A percentile compares a stretch with the other conserved stretches of the same genome.
These are phyloP conservation scores for Patella ulyssiponensis DNA, from an alignment of 2,888 invertebrate species.

Conservation along the genomic window DNA sequence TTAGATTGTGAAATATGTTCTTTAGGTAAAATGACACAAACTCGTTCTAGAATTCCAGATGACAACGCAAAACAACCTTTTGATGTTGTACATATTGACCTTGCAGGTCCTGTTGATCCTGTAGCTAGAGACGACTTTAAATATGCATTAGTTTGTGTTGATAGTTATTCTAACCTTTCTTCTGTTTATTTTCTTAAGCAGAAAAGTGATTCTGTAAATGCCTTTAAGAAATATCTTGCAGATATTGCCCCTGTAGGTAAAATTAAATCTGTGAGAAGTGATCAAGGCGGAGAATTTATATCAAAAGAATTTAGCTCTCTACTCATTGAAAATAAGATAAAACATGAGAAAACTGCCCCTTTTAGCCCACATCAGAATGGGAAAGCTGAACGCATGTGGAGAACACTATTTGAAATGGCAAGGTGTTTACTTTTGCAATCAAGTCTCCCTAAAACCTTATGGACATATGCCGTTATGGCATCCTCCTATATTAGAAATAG, in stretches of 20 bases:
- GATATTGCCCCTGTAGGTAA: too few species aligned
- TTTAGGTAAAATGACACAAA: conserved; percentile 10
- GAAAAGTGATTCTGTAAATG: too few species aligned
- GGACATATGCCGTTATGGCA: conserved; percentile 37
- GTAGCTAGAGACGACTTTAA: conserved; percentile 30
- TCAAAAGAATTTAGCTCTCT: conserved; percentile 17
- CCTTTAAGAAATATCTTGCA: too few species aligned
- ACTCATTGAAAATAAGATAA: conserved; percentile 20
- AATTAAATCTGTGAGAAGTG: too few species aligned
- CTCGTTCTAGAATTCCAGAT: neutral
- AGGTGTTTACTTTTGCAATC: conserved; percentile 33
- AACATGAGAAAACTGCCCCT: conserved; percentile 30
- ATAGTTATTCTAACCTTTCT: too few species aligned
- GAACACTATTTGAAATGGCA: conserved; percentile 39
- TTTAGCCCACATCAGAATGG: conserved; percentile 39
- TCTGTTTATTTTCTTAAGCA: too few species aligned
- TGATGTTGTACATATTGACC: conserved; percentile 24
- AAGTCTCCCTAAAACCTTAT: conserved; percentile 32
- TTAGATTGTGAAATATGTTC: conserved; percentile 27
- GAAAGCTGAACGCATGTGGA: conserved; percentile 35
- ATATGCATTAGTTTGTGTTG: conserved; percentile 32
- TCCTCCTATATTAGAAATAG: conserved; percentile 36
- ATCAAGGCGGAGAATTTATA: conserved; percentile 20
- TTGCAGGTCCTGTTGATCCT: conserved; percentile 31
- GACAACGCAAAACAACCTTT: too few species aligned